phyloP scores from a whole-genome alignment of 1,140 invertebrate species.

The Eurosta solidaginis region DNA sequence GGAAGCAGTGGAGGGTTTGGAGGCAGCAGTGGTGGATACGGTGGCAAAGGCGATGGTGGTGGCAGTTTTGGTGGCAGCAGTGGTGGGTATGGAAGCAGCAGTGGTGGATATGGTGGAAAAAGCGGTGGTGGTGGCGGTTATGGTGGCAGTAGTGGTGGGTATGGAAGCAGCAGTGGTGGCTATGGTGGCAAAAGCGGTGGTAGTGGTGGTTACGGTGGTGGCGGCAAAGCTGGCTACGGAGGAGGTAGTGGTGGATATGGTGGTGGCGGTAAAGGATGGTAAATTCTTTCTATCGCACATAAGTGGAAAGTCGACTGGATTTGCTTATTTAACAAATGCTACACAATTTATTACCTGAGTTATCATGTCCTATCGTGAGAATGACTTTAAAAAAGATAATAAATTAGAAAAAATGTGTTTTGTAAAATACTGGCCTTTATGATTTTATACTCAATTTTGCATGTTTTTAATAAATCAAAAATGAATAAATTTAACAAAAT shows the following conservation, averaged over 20 bases:
- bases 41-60: background rate
- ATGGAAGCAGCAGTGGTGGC: conserved; percentile 39
- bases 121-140: too few relatives aligned
- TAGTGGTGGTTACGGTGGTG: conserved; percentile 34
- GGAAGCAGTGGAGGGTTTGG: conserved; percentile 35
- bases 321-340: background rate
- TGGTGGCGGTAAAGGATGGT: background rate
- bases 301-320: background rate
- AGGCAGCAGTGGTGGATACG: conserved; percentile 35
- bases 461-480: background rate
- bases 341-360: background rate
- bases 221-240: conserved; percentile 34
- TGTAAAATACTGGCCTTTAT: background rate
- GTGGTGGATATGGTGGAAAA: conserved; percentile 22
- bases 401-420: background rate
- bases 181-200: background rate
- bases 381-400: background rate
- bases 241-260: background rate
- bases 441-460: background rate
- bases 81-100: conserved; percentile 17
- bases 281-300: background rate
- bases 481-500: background rate
- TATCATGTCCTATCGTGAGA: background rate
- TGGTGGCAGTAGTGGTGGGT: conserved; percentile 37
- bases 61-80: background rate